phyloP scores from a whole-genome alignment of 2,113 vertebrate genomes.

The Ailuropoda melanoleuca region DNA sequence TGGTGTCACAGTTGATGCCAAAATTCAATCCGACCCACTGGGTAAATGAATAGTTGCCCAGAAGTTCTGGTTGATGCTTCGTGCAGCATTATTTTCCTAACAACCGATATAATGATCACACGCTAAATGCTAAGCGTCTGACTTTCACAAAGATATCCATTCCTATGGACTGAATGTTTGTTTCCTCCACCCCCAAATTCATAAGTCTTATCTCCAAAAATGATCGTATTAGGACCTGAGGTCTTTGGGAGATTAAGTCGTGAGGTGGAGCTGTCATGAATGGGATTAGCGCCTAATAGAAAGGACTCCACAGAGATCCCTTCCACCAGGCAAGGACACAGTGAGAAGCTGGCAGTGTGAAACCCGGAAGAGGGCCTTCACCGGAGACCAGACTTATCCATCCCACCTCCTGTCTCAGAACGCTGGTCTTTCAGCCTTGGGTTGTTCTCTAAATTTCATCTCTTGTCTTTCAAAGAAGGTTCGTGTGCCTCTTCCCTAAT shows the following conservation, averaged over 20 bases:
- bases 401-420: not conserved
- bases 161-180: not conserved
- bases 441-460: not conserved
- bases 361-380: not conserved
- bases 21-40: not conserved
- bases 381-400: not conserved
- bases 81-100: not conserved
- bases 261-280: not conserved
- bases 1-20: slow-evolving; percentile 27
- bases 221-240: not conserved
- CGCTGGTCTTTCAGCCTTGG: not conserved
- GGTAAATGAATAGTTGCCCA: not conserved
- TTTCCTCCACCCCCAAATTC: not conserved
- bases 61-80: not conserved
- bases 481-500: not conserved
- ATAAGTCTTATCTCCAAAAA: not conserved
- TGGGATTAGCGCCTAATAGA: not conserved
- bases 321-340: not conserved
- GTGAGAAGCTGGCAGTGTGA: not conserved
- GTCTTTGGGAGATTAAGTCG: not conserved
- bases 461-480: not conserved
- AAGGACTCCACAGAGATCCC: too few species aligned
- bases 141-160: not conserved
- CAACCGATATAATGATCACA: not conserved
- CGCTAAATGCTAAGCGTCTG: not conserved